phyloP scores from a whole-genome alignment of 1,140 invertebrate genomes.

The Anthonomus grandis region DNA sequence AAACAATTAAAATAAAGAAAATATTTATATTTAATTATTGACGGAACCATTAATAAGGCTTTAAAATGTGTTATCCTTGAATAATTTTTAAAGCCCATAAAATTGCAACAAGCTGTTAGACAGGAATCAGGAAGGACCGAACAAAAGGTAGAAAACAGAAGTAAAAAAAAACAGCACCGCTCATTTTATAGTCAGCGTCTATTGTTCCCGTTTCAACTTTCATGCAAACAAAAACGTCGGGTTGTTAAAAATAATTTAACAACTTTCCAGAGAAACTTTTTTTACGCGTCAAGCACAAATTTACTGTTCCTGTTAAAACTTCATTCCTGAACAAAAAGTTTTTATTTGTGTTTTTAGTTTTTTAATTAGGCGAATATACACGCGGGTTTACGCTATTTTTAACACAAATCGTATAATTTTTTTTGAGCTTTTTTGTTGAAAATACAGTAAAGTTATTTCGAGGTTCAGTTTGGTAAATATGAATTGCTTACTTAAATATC shows the following conservation, averaged over 20 bases:
- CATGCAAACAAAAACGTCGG: constrained; percentile 1
- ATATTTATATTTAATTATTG: not conserved
- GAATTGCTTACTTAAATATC: too few relatives aligned
- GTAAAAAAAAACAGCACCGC: too few relatives aligned
- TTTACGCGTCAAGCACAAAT: not conserved
- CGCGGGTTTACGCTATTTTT: too few relatives aligned
- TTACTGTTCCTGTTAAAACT: constrained; percentile 11
- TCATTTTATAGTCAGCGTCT: too few relatives aligned
- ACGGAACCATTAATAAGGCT: not conserved
- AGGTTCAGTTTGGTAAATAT: too few relatives aligned
- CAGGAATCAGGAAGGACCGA: too few relatives aligned
- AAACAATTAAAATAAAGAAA: constrained; percentile 1
- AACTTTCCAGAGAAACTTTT: constrained; percentile 7
- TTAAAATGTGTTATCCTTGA: constrained; percentile 3
- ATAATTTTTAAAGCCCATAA: constrained; percentile 1
- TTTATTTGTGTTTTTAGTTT: constrained; percentile 9
- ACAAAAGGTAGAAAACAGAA: too few relatives aligned
- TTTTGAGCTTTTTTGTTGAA: too few relatives aligned
- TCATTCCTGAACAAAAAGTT: constrained; percentile 5
- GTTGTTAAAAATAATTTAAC: constrained; percentile 23
- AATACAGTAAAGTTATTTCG: too few relatives aligned
- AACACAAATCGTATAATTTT: too few relatives aligned
- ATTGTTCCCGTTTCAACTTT: too few relatives aligned
- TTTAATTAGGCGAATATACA: constrained; percentile 1
- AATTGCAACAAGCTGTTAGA: constrained; percentile 12